phyloP scores from a whole-genome alignment of 2,888 invertebrate species.

The Selenia dentaria region DNA sequence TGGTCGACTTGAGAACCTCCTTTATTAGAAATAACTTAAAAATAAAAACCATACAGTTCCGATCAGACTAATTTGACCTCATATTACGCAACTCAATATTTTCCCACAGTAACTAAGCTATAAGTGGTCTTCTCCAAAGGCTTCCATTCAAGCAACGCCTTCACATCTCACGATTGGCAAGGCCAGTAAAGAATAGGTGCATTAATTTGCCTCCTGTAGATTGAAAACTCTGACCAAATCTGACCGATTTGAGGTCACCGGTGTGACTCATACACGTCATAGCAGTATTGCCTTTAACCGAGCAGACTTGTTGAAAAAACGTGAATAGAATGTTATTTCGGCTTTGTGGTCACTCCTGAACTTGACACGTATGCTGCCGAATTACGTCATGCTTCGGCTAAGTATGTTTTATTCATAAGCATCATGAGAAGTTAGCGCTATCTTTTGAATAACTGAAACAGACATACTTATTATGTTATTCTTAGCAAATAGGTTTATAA shows the following conservation, averaged over 20 bases:
- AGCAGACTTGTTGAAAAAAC: conserved; percentile 13
- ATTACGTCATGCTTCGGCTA: conserved; percentile 17
- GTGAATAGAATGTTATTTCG: conserved; percentile 18
- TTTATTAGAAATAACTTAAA: no score
- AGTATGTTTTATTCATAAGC: conserved; percentile 15
- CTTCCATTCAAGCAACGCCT: conserved; percentile 22
- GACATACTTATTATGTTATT: no score
- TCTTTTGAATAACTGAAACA: neutral
- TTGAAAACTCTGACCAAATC: conserved; percentile 37
- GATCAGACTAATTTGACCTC: no score
- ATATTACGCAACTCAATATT: conserved; percentile 9
- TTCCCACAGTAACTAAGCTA: conserved; percentile 16
- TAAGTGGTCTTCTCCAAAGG: conserved; percentile 11
- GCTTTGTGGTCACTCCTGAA: conserved; percentile 12
- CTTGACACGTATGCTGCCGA: conserved; percentile 11
- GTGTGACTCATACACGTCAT: conserved; percentile 28
- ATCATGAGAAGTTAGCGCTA: neutral
- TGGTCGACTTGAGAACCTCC: no score
- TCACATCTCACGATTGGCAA: conserved; percentile 27
- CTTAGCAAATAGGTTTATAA: no score
- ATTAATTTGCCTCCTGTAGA: conserved; percentile 36
- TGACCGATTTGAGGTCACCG: conserved; percentile 38
- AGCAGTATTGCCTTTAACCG: conserved; percentile 13
- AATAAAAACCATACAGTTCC: no score
- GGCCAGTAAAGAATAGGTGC: conserved; percentile 39